phyloP scores from a whole-genome alignment of 2,797 vertebrate genomes.

The Sebastes kiyomatsui region DNA sequence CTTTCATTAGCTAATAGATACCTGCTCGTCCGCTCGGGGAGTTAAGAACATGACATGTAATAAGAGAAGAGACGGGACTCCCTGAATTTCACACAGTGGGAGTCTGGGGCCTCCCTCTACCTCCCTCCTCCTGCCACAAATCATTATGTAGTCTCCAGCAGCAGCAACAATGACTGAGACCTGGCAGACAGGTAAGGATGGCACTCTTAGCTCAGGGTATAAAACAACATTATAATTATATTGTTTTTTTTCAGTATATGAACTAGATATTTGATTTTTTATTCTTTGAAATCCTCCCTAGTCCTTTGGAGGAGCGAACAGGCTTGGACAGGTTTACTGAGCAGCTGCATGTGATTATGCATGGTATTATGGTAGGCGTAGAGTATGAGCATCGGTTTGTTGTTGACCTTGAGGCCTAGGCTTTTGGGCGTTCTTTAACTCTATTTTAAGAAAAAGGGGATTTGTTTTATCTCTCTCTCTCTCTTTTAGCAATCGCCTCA shows the following conservation, averaged over 20 bases:
- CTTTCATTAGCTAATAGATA: conserved; percentile 43
- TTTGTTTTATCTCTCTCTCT: conserved; percentile 53
- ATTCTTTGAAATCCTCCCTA: conserved; percentile 9
- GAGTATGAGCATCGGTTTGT: conserved; percentile 32
- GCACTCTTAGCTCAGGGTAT: neutral
- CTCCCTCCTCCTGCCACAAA: neutral
- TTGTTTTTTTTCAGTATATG: neutral
- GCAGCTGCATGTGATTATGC: conserved; percentile 68
- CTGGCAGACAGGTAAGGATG: conserved; percentile 10
- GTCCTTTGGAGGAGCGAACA: conserved; percentile 20
- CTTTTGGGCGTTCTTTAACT: conserved; percentile 50
- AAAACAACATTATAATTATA: neutral
- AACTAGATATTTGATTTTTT: neutral
- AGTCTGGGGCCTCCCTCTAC: conserved; percentile 7
- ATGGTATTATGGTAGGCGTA: conserved; percentile 34
- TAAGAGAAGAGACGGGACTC: conserved; percentile 43
- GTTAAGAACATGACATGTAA: conserved; percentile 48
- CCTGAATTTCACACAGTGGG: conserved; percentile 16
- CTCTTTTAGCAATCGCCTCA: conserved; percentile 6
- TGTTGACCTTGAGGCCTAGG: conserved; percentile 56
- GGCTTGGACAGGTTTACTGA: conserved; percentile 43
- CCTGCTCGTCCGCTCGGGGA: conserved; percentile 14
- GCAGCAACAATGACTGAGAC: conserved; percentile 1
- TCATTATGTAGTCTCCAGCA: conserved; percentile 18
- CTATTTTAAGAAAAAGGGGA: conserved; percentile 69